phyloP scores from a whole-genome alignment of 2,797 vertebrate genomes.

The Squalus acanthias region DNA sequence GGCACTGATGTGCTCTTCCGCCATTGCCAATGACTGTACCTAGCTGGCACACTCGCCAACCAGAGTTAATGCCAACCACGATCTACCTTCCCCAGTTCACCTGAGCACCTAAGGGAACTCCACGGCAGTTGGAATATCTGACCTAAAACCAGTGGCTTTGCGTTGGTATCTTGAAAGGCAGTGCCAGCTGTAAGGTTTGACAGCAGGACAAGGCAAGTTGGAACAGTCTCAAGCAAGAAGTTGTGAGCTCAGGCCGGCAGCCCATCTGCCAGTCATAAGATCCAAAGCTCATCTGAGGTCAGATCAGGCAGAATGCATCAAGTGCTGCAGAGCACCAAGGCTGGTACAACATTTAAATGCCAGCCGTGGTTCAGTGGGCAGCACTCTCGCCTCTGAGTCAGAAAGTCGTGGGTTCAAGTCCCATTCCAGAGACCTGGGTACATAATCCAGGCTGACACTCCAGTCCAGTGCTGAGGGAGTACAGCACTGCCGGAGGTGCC shows the following conservation, averaged over 20 bases:
- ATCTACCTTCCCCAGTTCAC: neutral
- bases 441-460: too few species aligned
- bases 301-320: too few species aligned
- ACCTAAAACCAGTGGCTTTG: neutral
- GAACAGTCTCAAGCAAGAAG: too few species aligned
- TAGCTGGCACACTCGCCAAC: neutral
- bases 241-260: too few species aligned
- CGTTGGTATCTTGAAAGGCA: neutral
- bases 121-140: neutral
- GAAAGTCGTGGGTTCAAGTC: neutral
- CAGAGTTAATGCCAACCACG: neutral
- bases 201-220: too few species aligned
- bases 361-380: neutral
- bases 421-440: neutral
- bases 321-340: neutral
- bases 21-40: neutral
- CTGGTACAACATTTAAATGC: neutral
- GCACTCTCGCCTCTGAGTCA: neutral
- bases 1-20: neutral
- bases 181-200: too few species aligned
- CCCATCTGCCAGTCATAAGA: too few species aligned
- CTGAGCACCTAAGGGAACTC: neutral
- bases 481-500: neutral
- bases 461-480: neutral
- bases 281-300: too few species aligned